Evolutionary conservation across 1,140 invertebrate genomes (phyloP), one percentile per base, ranked within the genome.

Genomic region (Dendrolimus punctatus): DNA sequence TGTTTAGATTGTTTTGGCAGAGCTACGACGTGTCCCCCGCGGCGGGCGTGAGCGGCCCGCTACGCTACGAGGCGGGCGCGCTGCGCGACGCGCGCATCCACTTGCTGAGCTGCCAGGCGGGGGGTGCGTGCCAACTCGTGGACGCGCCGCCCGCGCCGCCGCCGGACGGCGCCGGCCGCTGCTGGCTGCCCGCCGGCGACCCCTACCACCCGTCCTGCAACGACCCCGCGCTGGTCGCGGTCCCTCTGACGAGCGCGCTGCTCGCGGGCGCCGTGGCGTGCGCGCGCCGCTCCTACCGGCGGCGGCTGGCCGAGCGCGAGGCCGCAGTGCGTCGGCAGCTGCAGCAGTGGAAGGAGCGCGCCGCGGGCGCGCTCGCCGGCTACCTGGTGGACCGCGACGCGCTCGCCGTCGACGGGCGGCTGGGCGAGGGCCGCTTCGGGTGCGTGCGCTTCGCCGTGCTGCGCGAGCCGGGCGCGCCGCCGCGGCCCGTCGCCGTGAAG

Each of bases 401-500:
- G 7, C 45, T 62, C 3, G 53, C 58, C 5, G 8, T 58, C 8
- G 50, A 45, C 38, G 40, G 50, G 36, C 47, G 57, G 23, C 79
- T 98, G 1, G 96, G 95, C 1, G 93, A 95, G 73, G 95, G 96
- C 6, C 94, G 95, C 1, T 97, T 96, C 78, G 95, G 95, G 6
- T 39, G 51, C 10, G 64, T 64, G 44, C 50, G 40, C 6, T 40
- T 57, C 4, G 64, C 53, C 4, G 10, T 58, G 2, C 42, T 67
- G 6, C 45, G 49, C 69, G 93, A 93, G 1, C 88, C 90, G 6
- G 90, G 87, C 0, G 89, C 90, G 40, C 91, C 6, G 91, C n/a
- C 96, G 95, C 95, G 90, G 92, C 93, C 95, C 2, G 95, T 97
- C 0, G 96, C 96, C 6, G 95, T 98, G 0, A 98, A 98, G 83